phyloP scores from a whole-genome alignment of 2,888 invertebrate genomes.

The Sisyra terminalis region DNA sequence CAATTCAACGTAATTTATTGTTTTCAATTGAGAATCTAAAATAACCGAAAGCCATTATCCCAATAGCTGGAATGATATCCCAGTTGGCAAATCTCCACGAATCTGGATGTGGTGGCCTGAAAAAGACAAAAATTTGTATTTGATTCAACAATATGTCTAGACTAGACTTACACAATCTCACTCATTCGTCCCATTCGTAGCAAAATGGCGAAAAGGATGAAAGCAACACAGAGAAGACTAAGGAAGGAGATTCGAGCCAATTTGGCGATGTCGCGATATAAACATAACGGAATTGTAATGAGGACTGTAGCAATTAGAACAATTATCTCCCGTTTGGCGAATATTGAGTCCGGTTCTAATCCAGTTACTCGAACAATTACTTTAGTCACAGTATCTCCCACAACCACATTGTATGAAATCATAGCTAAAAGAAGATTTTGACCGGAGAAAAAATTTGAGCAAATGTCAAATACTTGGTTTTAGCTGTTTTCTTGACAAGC shows the following conservation, averaged over 20 bases:
- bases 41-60: conserved; percentile 72
- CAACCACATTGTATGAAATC: conserved; percentile 77
- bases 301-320: conserved; percentile 55
- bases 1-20: neutral
- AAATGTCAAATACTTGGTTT: too few species aligned
- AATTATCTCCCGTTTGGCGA: conserved; percentile 47
- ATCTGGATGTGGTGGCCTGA: conserved; percentile 42
- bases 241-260: conserved; percentile 51
- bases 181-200: conserved; percentile 39
- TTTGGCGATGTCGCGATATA: conserved; percentile 58
- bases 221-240: conserved; percentile 52
- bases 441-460: too few species aligned
- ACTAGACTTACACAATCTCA: conserved; percentile 42
- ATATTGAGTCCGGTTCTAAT: conserved; percentile 31
- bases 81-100: conserved; percentile 58
- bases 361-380: conserved; percentile 55
- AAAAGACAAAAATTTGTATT: conserved; percentile 14
- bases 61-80: conserved; percentile 60
- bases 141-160: neutral
- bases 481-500: too few species aligned
- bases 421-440: conserved; percentile 42
- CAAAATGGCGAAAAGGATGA: conserved; percentile 51
- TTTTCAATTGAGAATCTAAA: conserved; percentile 16
- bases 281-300: conserved; percentile 60
- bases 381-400: conserved; percentile 72